Conservation (phyloP, 2,113 vertebrate genomes). For the Eolophus roseicapilla region DNA sequence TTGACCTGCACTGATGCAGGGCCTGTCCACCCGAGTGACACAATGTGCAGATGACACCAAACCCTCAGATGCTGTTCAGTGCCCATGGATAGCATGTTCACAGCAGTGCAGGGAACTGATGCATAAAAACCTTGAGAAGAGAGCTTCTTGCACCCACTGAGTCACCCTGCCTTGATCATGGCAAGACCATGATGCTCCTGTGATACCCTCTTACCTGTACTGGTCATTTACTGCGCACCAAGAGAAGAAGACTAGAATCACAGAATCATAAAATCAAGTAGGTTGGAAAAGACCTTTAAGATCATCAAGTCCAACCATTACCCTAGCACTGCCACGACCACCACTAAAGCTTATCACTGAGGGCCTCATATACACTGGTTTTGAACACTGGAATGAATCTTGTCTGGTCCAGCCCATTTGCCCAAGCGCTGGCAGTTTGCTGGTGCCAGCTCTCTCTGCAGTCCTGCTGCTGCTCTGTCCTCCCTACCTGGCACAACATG, state of each 20-base stretch:
- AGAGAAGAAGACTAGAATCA: no score
- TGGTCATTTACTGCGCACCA: not conserved
- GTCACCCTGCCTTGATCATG: not conserved
- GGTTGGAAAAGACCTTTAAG: not conserved
- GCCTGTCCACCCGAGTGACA: not conserved
- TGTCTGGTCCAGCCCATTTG: not conserved
- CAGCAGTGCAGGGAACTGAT: not conserved
- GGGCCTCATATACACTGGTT: not conserved
- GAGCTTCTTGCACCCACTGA: not conserved
- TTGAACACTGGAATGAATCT: not conserved
- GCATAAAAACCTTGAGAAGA: accelerated
- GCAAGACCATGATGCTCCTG: not conserved
- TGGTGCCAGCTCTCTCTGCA: not conserved
- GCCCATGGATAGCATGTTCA: not conserved
- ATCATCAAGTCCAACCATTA: not conserved
- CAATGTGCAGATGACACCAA: not conserved
- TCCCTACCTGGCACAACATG: not conserved
- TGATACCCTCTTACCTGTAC: not conserved
- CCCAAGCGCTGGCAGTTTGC: accelerated
- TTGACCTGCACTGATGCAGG: not conserved
- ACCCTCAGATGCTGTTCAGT: not conserved
- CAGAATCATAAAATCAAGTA: not conserved
- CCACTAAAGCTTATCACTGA: not conserved
- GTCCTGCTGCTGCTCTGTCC: not conserved
- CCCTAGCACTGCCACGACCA: not conserved